Base-by-base conservation (phyloP, 2,797 vertebrate genomes). In the Mormyrus proboscirostris region DNA sequence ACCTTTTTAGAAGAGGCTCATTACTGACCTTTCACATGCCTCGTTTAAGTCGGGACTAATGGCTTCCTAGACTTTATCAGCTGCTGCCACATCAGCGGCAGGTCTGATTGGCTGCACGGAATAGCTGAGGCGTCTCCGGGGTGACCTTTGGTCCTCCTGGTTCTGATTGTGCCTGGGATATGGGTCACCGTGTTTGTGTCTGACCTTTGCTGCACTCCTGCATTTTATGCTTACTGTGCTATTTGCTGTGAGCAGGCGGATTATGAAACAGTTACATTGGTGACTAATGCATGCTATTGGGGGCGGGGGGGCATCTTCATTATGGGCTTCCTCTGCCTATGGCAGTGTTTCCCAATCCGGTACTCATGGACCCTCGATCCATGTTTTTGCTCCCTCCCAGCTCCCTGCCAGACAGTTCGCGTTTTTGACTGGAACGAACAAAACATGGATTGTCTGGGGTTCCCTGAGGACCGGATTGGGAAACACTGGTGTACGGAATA, bases 181-280 rank as follows among this genome's bases (percentile, higher is more conserved):
- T 73, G 29, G 65, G 65, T 73, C 65, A 73, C 65, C 4, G 65
- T 73, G 65, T 73, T 73, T 73, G 65, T 73, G 29, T 29, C 65
- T 73, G 65, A 73, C 65, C 29, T 73, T 73, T 73, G 29, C 29
- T 73, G 65, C 38, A 73, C 65, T 73, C 29, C 29, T 53, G 85
- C 85, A 86, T 57, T 86, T 86, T 53, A 57, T 86, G 85, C 85
- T 86, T 57, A 86, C 55, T 86, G 85, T 51, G 55, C 25, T 25
- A 86, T 86, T 73, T 38, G 12, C 65, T 73, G 65, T 38, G 65
- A 73, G 65, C 65, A 73, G 29, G 65, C 29, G 29, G 65, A 73
- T 73, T 73, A 73, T 73, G 65, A 73, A 73, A 73, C 65, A 38
- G 65, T 73, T 73, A 73, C 12, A 16, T 29, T 16, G 65, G 65